These are phyloP conservation scores for Drosophila tani DNA, from an alignment of 1,140 invertebrate genomes.

Conservation along the genomic window DNA sequence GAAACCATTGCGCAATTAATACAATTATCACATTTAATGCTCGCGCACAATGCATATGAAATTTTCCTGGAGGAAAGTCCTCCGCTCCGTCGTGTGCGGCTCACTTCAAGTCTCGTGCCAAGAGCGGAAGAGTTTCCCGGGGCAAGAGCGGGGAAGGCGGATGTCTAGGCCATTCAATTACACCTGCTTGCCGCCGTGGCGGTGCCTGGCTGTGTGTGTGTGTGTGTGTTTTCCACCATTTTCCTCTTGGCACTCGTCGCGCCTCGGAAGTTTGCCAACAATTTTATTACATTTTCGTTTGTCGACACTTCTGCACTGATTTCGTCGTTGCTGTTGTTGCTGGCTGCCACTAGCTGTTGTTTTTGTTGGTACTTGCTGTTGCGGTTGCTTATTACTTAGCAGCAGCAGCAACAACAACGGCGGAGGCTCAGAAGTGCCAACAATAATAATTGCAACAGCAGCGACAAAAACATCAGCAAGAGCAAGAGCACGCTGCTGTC, in stretches of 20 bases:
- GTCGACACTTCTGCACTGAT: constrained; percentile 71
- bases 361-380: constrained; percentile 43
- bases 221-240: not conserved
- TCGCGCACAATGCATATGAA: constrained; percentile 67
- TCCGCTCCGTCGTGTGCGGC: constrained; percentile 15
- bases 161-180: constrained; percentile 72
- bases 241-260: constrained; percentile 43
- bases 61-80: constrained; percentile 50
- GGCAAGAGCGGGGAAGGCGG: constrained; percentile 4
- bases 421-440: constrained; percentile 60
- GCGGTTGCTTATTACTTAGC: constrained; percentile 70
- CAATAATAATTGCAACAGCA: constrained; percentile 76
- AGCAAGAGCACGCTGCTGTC: constrained; percentile 15
- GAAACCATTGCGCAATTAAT: constrained; percentile 68
- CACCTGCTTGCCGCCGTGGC: constrained; percentile 68
- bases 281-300: constrained; percentile 82
- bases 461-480: constrained; percentile 55
- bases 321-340: constrained; percentile 17
- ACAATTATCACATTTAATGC: constrained; percentile 76
- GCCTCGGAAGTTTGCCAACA: constrained; percentile 73
- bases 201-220: constrained; percentile 23
- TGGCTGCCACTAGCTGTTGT: constrained; percentile 25
- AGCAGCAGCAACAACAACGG: constrained; percentile 5
- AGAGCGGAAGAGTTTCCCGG: constrained; percentile 56
- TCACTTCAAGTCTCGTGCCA: constrained; percentile 63